phyloP scores from a whole-genome alignment of 2,113 vertebrate genomes.

The Sminthopsis crassicaudata region DNA sequence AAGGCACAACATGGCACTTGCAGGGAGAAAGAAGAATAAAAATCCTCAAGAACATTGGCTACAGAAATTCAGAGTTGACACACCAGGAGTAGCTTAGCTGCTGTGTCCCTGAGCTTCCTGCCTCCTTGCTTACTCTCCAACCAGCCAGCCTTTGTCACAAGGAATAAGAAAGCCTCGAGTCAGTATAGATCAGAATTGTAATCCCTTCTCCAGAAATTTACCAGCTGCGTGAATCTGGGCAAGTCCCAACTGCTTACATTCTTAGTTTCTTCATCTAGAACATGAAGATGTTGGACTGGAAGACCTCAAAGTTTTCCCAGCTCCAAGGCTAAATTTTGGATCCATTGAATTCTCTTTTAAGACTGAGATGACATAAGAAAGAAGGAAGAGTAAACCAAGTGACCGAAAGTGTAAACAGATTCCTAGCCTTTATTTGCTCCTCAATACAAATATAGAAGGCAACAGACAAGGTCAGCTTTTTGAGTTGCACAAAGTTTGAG shows the following conservation, averaged over 20 bases:
- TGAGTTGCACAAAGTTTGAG: background rate
- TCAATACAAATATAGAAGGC: background rate
- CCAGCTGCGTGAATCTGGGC: background rate
- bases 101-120: too few species aligned
- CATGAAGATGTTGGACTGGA: background rate
- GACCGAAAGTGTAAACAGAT: background rate
- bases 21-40: too few species aligned
- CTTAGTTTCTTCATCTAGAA: background rate
- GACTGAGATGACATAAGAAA: background rate
- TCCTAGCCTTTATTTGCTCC: background rate
- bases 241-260: background rate
- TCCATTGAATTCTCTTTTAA: too few species aligned
- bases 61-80: too few species aligned
- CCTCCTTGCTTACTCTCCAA: too few species aligned
- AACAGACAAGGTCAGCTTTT: background rate
- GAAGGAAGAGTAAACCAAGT: background rate
- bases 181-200: too few species aligned
- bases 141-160: too few species aligned
- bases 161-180: too few species aligned
- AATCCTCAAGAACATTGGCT: too few species aligned
- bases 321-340: background rate
- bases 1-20: too few species aligned
- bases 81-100: too few species aligned
- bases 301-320: background rate
- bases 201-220: too few species aligned